These are phyloP conservation scores for Jordanella pulchra DNA, from an alignment of 2,797 vertebrate genomes.

Conservation along the genomic window DNA sequence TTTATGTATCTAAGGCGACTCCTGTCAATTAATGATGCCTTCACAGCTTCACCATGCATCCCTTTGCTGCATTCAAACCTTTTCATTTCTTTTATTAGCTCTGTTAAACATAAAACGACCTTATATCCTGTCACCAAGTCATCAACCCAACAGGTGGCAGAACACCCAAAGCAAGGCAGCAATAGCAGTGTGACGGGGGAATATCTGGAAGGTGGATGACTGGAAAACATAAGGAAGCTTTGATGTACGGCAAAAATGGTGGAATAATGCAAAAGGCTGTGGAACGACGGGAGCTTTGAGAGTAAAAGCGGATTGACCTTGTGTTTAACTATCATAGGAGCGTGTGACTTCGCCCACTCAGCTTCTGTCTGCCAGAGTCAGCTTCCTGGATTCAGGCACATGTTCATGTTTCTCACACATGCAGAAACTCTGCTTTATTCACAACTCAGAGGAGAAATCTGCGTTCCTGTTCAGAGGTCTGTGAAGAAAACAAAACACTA, in stretches of 20 bases:
- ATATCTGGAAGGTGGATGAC: not conserved
- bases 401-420: constrained; percentile 9
- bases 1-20: not conserved
- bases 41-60: not conserved
- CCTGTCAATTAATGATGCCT: not conserved
- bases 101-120: not conserved
- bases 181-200: not conserved
- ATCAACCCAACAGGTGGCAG: not conserved
- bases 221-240: not conserved
- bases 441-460: constrained; percentile 1
- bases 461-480: constrained; percentile 7
- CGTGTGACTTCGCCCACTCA: constrained; percentile 3
- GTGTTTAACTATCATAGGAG: not conserved
- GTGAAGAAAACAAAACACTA: not conserved
- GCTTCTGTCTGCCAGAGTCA: constrained; percentile 7
- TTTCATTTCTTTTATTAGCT: not conserved
- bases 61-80: not conserved
- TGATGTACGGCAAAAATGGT: not conserved
- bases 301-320: not conserved
- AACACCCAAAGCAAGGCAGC: not conserved
- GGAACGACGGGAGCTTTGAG: not conserved
- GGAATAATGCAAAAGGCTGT: not conserved
- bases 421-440: constrained; percentile 6
- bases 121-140: not conserved
- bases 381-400: not conserved